A percentile compares a stretch with the other conserved stretches of the same genome.
Evolutionary conservation across 2,113 vertebrate genomes (phyloP).

Genomic region (Bujurquina vittata): DNA sequence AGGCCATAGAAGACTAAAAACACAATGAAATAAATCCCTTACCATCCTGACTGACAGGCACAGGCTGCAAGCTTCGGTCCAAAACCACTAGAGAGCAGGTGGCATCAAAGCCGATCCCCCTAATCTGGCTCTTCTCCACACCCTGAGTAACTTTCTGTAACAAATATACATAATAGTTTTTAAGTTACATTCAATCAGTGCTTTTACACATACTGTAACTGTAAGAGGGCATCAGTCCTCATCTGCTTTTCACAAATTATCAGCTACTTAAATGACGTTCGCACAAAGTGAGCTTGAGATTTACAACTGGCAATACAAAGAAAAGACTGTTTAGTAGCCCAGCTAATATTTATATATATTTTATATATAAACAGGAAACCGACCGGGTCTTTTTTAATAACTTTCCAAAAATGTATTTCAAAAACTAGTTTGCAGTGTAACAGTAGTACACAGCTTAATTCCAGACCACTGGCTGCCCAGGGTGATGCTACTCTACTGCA

Average conservation of each 20-base stretch:
- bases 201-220: neutral
- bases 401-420: neutral
- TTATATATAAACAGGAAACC: neutral
- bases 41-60: slow-evolving; percentile 89
- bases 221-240: neutral
- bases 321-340: neutral
- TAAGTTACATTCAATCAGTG: neutral
- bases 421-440: neutral
- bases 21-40: slow-evolving; percentile 13
- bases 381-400: neutral
- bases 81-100: slow-evolving; percentile 95
- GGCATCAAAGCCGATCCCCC: slow-evolving; percentile 93
- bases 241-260: neutral
- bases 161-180: neutral
- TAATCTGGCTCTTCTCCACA: slow-evolving; percentile 78
- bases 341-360: too few relatives aligned
- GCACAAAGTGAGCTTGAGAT: neutral
- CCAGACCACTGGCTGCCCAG: neutral
- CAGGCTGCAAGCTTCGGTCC: slow-evolving; percentile 86
- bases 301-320: neutral
- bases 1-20: neutral
- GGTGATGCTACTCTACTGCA: too few relatives aligned
- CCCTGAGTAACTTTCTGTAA: slow-evolving; percentile 84
- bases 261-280: neutral
- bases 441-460: neutral